Conservation (phyloP, 2,888 invertebrate species). For the Deilephila elpenor region DNA sequence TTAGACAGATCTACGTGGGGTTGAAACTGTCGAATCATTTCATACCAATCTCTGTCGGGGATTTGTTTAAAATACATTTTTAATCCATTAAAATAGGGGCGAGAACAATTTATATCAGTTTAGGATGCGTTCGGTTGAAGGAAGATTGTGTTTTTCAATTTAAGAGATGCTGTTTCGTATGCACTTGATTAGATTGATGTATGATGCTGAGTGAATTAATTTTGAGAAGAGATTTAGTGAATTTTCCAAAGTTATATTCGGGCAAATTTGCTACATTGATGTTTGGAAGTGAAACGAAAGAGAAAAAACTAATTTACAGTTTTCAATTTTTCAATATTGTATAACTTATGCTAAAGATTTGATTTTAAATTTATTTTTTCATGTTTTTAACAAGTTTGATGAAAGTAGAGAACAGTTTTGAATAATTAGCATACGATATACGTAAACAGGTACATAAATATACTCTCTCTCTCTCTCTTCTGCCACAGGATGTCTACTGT, state of each 20-base stretch:
- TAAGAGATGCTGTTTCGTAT: conserved; percentile 8
- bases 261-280: too few relatives aligned
- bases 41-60: conserved; percentile 60
- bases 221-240: background rate
- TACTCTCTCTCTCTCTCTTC: too few relatives aligned
- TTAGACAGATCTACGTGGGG: conserved; percentile 41
- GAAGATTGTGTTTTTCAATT: conserved; percentile 10
- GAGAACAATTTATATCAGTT: conserved; percentile 58
- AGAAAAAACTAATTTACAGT: too few relatives aligned
- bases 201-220: conserved; percentile 3
- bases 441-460: too few relatives aligned
- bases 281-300: too few relatives aligned
- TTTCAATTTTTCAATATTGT: too few relatives aligned
- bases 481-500: too few relatives aligned
- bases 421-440: too few relatives aligned
- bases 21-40: conserved; percentile 67
- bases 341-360: too few relatives aligned
- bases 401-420: too few relatives aligned
- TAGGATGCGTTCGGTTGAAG: conserved; percentile 40
- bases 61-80: conserved; percentile 67
- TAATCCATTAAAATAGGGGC: conserved; percentile 54
- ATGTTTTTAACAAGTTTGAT: too few relatives aligned
- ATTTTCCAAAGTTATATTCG: background rate
- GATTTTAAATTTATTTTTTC: too few relatives aligned
- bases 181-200: conserved; percentile 19